Evolutionary conservation across 2,888 invertebrate species (phyloP).

Genomic region (Pomacea canaliculata): DNA sequence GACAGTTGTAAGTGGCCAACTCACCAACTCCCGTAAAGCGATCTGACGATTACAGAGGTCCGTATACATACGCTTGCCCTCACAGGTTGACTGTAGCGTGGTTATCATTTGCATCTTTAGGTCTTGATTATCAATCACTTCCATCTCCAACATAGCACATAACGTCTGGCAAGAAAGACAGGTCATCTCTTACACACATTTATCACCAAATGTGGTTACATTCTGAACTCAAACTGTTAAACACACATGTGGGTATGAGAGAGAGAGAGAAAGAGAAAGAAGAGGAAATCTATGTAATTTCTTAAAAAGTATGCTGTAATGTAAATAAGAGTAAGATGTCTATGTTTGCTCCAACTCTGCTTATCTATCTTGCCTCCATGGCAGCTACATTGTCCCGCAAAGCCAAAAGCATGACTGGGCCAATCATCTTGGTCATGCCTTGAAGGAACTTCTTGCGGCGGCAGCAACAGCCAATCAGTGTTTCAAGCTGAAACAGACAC

Average conservation of each 20-base stretch:
- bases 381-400: constrained; percentile 75
- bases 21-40: constrained; percentile 80
- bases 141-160: constrained; percentile 84
- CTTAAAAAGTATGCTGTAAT: no score
- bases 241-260: no score
- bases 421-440: constrained; percentile 78
- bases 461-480: constrained; percentile 77
- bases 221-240: background rate
- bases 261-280: no score
- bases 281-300: no score
- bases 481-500: constrained; percentile 63
- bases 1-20: constrained; percentile 31
- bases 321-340: no score
- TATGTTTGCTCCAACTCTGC: no score
- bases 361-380: constrained; percentile 62
- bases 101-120: constrained; percentile 79
- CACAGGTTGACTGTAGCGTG: constrained; percentile 80
- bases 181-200: background rate
- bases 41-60: constrained; percentile 81
- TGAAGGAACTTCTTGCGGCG: constrained; percentile 80
- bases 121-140: constrained; percentile 75
- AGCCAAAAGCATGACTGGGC: constrained; percentile 80
- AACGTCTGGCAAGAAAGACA: constrained; percentile 72
- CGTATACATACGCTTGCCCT: constrained; percentile 79
- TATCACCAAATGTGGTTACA: background rate